Base-by-base conservation (phyloP, 2,888 invertebrate genomes). In the Sycophila texana region DNA sequence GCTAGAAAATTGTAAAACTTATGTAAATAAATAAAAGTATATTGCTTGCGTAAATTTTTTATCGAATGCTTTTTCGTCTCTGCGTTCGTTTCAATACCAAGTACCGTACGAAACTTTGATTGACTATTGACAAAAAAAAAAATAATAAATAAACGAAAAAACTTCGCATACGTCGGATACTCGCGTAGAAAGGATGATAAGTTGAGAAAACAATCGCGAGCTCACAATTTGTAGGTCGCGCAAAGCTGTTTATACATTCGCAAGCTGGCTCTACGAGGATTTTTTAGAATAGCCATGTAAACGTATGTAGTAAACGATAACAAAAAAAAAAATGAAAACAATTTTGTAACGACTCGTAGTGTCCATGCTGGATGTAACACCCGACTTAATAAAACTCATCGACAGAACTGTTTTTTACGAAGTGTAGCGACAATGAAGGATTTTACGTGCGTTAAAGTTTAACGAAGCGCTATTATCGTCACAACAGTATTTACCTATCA, bases 361-460 rank as follows among this genome's bases (percentile, higher is more conserved):
- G 65, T 70, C 63, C 20, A 74, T 4, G 63, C 58, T 77, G 70
- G 65, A 77, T 74, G 80, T 77, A 70, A 77, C 26, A 77, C 72
- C 81, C 81, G 81, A 65, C 10, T 1, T 81, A 82, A 81, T 76
- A 81, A 83, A 83, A 74, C 82, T 83, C 82, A 79, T 63, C 82
- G 83, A 81, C 70, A 72, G 70, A 74, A 39, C 47, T 30, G 30
- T 84, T 84, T 85, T 85, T 81, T 83, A 84, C 83, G 73, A 82
- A 81, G 67, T 66, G 68, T 66, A 39, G 79, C 12, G 68, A 61
- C 53, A 60, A 58, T 65, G 63, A 57, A 20, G 55, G n/a, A 63
- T n/a, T 57, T 53, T 57, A 79, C 72, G 57, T 81, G 83, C 55
- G 81, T 81, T 66, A 68, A 74, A 75, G 58, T 22, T 39, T 70